phyloP scores from a whole-genome alignment of 2,797 vertebrate genomes.

The Ctenopoma multispine region DNA sequence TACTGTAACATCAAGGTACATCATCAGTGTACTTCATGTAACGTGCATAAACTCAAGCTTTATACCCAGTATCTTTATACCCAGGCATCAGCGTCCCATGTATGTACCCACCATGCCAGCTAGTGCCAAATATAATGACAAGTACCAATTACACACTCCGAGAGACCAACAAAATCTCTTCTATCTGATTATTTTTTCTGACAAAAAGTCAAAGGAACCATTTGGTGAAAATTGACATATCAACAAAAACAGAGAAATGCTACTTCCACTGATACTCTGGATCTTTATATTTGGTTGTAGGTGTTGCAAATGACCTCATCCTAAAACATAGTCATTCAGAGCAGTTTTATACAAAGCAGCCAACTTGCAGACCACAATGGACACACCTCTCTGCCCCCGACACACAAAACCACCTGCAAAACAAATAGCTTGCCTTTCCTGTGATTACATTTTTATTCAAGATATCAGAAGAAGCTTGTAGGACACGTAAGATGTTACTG shows the following conservation, averaged over 20 bases:
- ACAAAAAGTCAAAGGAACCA: background rate
- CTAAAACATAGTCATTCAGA: constrained; percentile 24
- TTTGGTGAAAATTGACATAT: background rate
- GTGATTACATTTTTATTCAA: constrained; percentile 12
- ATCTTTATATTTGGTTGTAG: constrained; percentile 17
- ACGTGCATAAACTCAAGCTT: background rate
- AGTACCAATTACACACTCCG: no score
- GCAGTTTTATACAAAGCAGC: constrained; percentile 7
- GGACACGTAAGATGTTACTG: background rate
- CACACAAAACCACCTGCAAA: constrained; percentile 16
- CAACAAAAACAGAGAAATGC: background rate
- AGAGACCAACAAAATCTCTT: no score
- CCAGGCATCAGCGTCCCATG: background rate
- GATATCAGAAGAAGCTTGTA: no score
- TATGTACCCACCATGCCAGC: no score
- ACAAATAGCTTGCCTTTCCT: constrained; percentile 12
- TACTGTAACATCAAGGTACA: background rate
- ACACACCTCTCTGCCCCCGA: constrained; percentile 11
- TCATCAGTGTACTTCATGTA: background rate
- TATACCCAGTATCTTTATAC: no score
- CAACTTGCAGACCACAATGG: constrained; percentile 16
- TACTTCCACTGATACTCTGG: background rate
- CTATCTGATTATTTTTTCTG: background rate
- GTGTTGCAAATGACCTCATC: constrained; percentile 40
- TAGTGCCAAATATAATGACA: no score